These are phyloP conservation scores for Cephus pygmeus DNA, from an alignment of 2,888 invertebrate species.

Conservation along the genomic window DNA sequence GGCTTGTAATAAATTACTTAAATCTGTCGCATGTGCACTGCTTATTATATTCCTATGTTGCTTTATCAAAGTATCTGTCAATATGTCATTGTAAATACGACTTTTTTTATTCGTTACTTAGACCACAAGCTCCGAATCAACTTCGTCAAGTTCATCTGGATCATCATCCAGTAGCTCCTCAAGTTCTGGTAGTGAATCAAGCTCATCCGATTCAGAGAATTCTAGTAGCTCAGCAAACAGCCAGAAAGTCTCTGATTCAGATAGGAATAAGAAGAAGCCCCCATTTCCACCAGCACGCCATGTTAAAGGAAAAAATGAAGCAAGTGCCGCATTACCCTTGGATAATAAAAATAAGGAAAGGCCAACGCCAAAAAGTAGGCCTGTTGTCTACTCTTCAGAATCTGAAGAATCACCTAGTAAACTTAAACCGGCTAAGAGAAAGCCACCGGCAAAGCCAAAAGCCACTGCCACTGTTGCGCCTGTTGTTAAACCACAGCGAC, in stretches of 20 bases:
- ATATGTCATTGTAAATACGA: background rate
- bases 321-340: constrained; percentile 27
- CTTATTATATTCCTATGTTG: background rate
- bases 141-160: constrained; percentile 58
- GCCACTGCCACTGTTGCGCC: constrained; percentile 73
- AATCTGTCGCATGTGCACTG: background rate
- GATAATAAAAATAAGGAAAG: constrained; percentile 59
- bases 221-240: constrained; percentile 60
- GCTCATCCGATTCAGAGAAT: constrained; percentile 62
- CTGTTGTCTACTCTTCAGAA: constrained; percentile 59
- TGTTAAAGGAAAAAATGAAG: constrained; percentile 55
- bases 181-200: constrained; percentile 62
- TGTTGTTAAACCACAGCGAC: constrained; percentile 68
- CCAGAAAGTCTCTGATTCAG: constrained; percentile 58
- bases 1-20: background rate
- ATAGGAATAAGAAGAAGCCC: constrained; percentile 54
- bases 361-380: constrained; percentile 44
- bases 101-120: constrained; percentile 24
- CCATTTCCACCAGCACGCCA: constrained; percentile 44
- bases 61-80: background rate
- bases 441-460: constrained; percentile 73
- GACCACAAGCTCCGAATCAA: constrained; percentile 63
- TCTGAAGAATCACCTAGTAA: constrained; percentile 60
- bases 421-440: constrained; percentile 65
- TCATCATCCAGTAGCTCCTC: constrained; percentile 62